Percentiles rank a stretch among this genome's conserved stretches.
Conservation (phyloP, 2,888 invertebrate species). For the Stenichneumon culpator region DNA sequence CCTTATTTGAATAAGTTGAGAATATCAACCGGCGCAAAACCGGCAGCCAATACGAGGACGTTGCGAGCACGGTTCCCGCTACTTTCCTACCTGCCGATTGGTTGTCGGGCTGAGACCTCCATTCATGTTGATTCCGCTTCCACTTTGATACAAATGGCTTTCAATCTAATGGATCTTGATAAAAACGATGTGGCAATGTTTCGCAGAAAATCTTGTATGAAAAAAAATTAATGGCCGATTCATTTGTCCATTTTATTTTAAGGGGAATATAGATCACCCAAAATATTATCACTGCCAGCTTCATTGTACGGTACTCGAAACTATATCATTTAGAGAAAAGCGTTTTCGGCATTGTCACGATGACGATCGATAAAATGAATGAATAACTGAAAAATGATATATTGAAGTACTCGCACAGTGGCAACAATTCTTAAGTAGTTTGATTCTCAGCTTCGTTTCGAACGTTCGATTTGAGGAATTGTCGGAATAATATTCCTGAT, state of each 20-base stretch:
- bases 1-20: neutral
- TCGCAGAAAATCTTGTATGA: neutral
- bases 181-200: neutral
- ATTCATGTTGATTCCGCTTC: neutral
- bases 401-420: neutral
- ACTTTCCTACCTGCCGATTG: neutral
- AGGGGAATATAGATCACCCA: neutral
- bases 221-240: neutral
- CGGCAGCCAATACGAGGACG: neutral
- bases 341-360: conserved; percentile 46
- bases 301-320: neutral
- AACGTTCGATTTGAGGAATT: neutral
- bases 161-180: conserved; percentile 5
- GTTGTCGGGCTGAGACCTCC: neutral
- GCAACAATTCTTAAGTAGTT: neutral
- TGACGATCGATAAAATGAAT: conserved; percentile 46
- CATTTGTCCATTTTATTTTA: neutral
- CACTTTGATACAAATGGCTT: neutral
- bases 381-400: neutral
- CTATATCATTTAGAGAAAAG: neutral
- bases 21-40: neutral
- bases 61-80: neutral
- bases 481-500: neutral
- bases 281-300: neutral
- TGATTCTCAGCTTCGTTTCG: neutral